Base-by-base conservation (phyloP, 2,797 vertebrate species). In the Pteropus rufus region DNA sequence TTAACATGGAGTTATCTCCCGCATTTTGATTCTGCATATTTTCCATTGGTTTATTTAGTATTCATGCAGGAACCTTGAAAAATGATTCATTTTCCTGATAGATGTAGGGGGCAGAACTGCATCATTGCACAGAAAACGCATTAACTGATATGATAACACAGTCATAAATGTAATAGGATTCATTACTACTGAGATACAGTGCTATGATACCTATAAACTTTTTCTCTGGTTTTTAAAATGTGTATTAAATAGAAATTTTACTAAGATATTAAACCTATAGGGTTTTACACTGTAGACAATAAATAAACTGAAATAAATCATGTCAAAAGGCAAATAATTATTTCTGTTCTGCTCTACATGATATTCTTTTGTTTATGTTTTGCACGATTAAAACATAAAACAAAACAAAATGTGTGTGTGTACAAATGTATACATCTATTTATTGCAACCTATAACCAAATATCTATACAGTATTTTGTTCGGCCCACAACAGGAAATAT, bases 111-210 rank as follows among this genome's bases (percentile, higher is more conserved):
- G 41, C 62, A 3, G 69, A 91, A 54, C 21, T 64, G 94, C 39
- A 67, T 77, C 67, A 46, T 1, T 95, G 34, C 76, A 94, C 65
- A 85, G n/a, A 94, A 97, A 96, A 91, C 72, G 1, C 60, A 96
- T 96, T 97, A 97, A 90, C 87, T 95, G n/a, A 56, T 91, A 75
- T 75, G 60, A 82, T 95, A 92, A 49, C 89, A 81, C 0, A 87
- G 58, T 90, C 85, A 86, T 64, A 92, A 89, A 81, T 80, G 65
- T 89, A 93, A 95, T 39, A 93, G 67, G 70, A 83, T 86, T 96
- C 67, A 97, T 91, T 95, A 94, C 11, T 26, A 41, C 60, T 77
- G 95, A 96, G 19, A 96, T 72, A 79, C 31, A 65, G 26, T 62
- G 5, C 70, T n/a, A 31, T 31, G 19, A 86, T 85, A 73, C 29